Base-by-base conservation (phyloP, 2,888 invertebrate species). In the Dynastes tityus region DNA sequence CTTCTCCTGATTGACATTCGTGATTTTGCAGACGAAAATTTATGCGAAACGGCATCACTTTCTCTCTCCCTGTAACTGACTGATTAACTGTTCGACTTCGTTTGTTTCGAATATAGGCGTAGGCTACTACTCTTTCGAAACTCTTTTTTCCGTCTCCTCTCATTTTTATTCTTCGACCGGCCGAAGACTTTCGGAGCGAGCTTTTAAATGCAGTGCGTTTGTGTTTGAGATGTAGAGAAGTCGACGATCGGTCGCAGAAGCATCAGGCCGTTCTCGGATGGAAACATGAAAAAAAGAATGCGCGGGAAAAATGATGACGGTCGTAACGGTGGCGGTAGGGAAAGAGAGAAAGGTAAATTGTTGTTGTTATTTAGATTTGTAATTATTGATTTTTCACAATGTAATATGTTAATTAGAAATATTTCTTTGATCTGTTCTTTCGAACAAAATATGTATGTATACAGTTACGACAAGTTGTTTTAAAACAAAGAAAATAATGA, bases 211-310 rank as follows among this genome's bases (percentile, higher is more conserved):
- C 61, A 74, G 45, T 61, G 61, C 58, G 58, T 37, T 45, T 61
- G 58, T 74, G 61, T 29, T 61, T 74, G 73, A 45, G n/a, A 74
- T 61, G 13, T 45, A 74, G 27, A 9, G 45, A 74, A 27, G 51
- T 51, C 45, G 73, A 29, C 49, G 71, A 13, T 55, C 65, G 71
- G 55, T 53, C 9, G 45, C 45, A 45, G 55, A 8, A 40, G 61
- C 40, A 40, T 61, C 61, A 16, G 73, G 22, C 22, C 73, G 45
- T 49, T 61, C 32, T 71, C 73, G 61, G 27, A 74, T 74, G 61
- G 73, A 74, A 74, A 61, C 61, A 74, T 74, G 73, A 61, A 61
- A 61, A 74, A 40, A 61, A 74, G 40, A 63, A 61, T 61, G 73
- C 73, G 73, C 73, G 73, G 73, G 73, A 74, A 74, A 74, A 74